Evolutionary conservation across 92 coral and sea anemone genomes (phyloP).

Genomic region (Palythoa grandiflora): DNA sequence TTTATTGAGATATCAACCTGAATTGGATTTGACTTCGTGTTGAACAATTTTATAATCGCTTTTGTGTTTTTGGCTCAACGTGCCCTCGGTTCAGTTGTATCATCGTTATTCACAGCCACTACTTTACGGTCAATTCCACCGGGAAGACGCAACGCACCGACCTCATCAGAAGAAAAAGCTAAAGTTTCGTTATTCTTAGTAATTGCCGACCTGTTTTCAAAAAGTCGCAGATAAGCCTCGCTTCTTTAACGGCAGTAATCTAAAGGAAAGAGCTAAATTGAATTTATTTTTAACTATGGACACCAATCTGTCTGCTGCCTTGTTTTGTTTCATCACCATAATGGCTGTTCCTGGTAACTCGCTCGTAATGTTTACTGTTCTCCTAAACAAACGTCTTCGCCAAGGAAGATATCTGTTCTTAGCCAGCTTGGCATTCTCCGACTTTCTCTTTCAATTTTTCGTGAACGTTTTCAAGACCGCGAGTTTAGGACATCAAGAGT

Average conservation of each 20-base stretch:
- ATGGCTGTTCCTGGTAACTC: slow-evolving; percentile 20
- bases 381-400: slow-evolving; percentile 15
- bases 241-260: background rate
- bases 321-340: slow-evolving; percentile 15
- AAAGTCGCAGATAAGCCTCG: no score
- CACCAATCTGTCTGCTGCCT: background rate
- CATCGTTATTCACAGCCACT: no score
- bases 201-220: no score
- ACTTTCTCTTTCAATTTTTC: slow-evolving; percentile 21
- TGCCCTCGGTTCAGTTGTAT: no score
- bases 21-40: no score
- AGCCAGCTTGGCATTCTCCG: slow-evolving; percentile 34
- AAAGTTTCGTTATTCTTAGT: no score
- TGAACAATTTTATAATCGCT: no score
- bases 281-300: background rate
- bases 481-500: background rate
- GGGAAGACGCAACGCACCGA: no score
- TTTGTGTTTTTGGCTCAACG: no score
- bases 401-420: slow-evolving; percentile 1
- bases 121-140: no score
- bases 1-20: no score
- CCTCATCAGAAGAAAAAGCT: no score
- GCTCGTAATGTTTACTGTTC: background rate
- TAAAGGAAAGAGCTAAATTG: background rate
- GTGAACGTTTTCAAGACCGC: slow-evolving; percentile 25